A percentile compares a stretch with the other conserved stretches of the same genome.
Evolutionary conservation across 2,888 invertebrate species (phyloP).

Genomic region (Brenthis daphne): DNA sequence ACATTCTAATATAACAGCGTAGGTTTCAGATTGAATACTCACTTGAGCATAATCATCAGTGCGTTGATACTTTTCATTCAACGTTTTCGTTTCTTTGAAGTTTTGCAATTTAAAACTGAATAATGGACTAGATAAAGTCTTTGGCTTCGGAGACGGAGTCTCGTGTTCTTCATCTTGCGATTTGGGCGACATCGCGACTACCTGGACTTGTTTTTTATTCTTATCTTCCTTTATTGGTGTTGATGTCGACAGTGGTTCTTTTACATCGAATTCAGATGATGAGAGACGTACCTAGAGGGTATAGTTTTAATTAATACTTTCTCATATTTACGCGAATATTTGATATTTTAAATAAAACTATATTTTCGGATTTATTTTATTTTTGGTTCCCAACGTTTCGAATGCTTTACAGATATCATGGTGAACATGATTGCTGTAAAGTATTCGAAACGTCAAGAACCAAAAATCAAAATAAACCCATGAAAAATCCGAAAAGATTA

Average conservation of each 20-base stretch:
- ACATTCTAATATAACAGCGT: no score
- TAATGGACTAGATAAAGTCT: constrained; percentile 47
- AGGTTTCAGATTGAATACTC: constrained; percentile 34
- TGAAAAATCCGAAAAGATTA: no score
- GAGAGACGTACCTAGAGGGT: constrained; percentile 46
- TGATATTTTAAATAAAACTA: background rate
- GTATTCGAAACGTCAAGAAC: no score
- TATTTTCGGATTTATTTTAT: no score
- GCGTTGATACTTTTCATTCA: constrained; percentile 54
- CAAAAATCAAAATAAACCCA: no score
- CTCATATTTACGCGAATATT: background rate
- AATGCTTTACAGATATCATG: no score
- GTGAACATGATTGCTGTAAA: no score
- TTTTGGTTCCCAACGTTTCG: no score
- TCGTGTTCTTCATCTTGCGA: constrained; percentile 35
- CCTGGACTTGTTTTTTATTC: constrained; percentile 53
- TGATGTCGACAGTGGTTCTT: constrained; percentile 63
- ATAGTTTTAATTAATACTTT: background rate
- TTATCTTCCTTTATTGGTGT: constrained; percentile 64
- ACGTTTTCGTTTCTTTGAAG: constrained; percentile 49
- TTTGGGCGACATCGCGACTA: constrained; percentile 73
- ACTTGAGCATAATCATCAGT: constrained; percentile 51
- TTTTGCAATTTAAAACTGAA: constrained; percentile 48
- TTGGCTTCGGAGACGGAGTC: constrained; percentile 34
- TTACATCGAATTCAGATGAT: constrained; percentile 51